Base-by-base conservation (phyloP, 2,113 vertebrate species). In the Axis porcinus region DNA sequence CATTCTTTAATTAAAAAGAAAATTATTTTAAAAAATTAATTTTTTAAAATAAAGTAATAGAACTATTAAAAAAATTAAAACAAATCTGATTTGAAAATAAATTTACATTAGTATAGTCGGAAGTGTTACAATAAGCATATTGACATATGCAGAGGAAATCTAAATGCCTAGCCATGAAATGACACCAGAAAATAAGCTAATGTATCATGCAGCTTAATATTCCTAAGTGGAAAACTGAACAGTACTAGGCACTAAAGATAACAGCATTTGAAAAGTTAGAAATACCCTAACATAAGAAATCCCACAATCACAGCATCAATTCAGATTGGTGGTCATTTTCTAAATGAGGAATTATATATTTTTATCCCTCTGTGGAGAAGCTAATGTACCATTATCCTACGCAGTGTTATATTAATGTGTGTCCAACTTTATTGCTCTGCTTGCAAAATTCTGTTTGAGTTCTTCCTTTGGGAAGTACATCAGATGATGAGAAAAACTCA, bases 1-100 rank as follows among this genome's bases (percentile, higher is more conserved):
- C n/a, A 88, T 85, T 3, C 40, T 95, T 98, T 95, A 94, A 89
- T 94, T 88, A 57, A 94, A 95, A 95, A 82, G 7, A 87, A 95
- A 90, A 92, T 50, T 82, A 70, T 70, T 70, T 70, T 40, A 6
- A 40, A 40, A 40, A 40, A 70, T 21, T 40, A 70, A 12, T 40
- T 23, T 70, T 21, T 3, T 0, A 10, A 64, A 70, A 40, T 70
- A 70, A 70, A 70, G n/a, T 70, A 70, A 21, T 23, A 12, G n/a
- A 70, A 70, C 1, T 6, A 23, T 70, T n/a, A 23, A 70, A 70
- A 55, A 79, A 89, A 74, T 94, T 33, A 43, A 92, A 97, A 88
- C 17, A 95, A 67, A 78, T 83, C 40, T 70, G 6, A 15, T 79
- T 92, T 90, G 28, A 79, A 55, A 86, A 94, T 47, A 64, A 96